phyloP scores from a whole-genome alignment of 2,113 vertebrate species.

The Notothenia coriiceps region DNA sequence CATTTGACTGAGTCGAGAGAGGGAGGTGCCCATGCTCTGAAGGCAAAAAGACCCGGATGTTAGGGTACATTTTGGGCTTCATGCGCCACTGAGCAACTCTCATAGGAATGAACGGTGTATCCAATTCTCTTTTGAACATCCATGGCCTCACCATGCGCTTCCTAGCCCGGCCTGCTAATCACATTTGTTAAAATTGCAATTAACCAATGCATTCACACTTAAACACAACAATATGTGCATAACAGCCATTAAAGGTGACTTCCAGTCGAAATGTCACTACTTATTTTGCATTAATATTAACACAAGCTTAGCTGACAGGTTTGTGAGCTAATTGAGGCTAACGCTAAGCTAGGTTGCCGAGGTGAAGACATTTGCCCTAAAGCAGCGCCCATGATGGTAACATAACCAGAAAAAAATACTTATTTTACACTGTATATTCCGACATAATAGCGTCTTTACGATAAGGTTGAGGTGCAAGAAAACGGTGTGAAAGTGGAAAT shows the following conservation, averaged over 20 bases:
- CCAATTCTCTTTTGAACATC: too few relatives aligned
- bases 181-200: not conserved
- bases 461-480: accelerated
- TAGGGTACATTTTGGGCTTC: too few relatives aligned
- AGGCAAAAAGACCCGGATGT: too few relatives aligned
- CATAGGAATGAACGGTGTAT: too few relatives aligned
- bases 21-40: too few relatives aligned
- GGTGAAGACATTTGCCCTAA: constrained; percentile 19
- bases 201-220: accelerated
- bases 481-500: accelerated
- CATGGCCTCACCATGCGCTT: constrained; percentile 71
- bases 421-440: accelerated
- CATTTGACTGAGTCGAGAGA: too few relatives aligned
- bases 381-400: constrained; percentile 29
- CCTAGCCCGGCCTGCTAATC: constrained; percentile 50
- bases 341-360: too few relatives aligned
- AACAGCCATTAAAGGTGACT: accelerated
- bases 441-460: accelerated
- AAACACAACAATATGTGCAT: accelerated
- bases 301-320: accelerated
- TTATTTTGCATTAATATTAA: accelerated
- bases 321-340: constrained; percentile 17
- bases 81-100: too few relatives aligned
- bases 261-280: not conserved
- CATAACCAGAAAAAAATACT: not conserved